A percentile compares a stretch with the other conserved stretches of the same genome.
These are phyloP conservation scores for Gnathonemus echidnorhynchus DNA, from an alignment of 2,113 vertebrate genomes.

Conservation along the genomic window DNA sequence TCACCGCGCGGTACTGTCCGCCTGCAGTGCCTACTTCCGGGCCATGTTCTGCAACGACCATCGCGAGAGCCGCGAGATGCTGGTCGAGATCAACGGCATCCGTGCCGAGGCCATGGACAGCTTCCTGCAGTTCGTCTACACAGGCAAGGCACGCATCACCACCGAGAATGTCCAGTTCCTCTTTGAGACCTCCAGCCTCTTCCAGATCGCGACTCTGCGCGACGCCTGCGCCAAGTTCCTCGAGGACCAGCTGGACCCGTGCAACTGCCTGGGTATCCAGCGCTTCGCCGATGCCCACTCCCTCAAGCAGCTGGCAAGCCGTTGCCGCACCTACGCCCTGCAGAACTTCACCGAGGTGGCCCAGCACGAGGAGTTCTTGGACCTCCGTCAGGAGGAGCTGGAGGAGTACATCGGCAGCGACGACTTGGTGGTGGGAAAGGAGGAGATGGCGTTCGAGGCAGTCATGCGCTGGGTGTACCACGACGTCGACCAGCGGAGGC, in stretches of 20 bases:
- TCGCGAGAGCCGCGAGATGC: conserved; percentile 76
- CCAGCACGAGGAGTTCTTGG: conserved; percentile 87
- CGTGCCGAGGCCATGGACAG: conserved; percentile 93
- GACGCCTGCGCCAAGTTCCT: conserved; percentile 95
- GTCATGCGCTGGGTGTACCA: conserved; percentile 97
- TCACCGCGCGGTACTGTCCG: conserved; percentile 85
- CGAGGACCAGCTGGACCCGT: conserved; percentile 93
- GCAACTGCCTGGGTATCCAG: conserved; percentile 96
- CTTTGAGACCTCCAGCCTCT: conserved; percentile 93
- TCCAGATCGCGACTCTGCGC: conserved; percentile 84
- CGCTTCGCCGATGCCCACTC: conserved; percentile 88
- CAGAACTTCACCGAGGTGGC: conserved; percentile 85
- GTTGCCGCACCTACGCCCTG: conserved; percentile 79
- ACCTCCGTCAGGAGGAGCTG: conserved; percentile 83
- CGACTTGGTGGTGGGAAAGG: conserved; percentile 81
- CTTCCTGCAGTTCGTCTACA: conserved; percentile 93
- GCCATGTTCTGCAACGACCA: conserved; percentile 88
- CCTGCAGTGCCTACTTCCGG: conserved; percentile 91
- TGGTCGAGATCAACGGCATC: conserved; percentile 83
- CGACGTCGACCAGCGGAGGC: conserved; percentile 69
- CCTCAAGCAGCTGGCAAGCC: conserved; percentile 84
- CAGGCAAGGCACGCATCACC: conserved; percentile 89
- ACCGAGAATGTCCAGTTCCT: conserved; percentile 95
- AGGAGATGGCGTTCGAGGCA: conserved; percentile 90
- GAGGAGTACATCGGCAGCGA: conserved; percentile 87